Percentiles rank a stretch among this genome's conserved stretches.
Conservation (phyloP, 2,888 invertebrate genomes). For the Chrysodeixis includens region DNA sequence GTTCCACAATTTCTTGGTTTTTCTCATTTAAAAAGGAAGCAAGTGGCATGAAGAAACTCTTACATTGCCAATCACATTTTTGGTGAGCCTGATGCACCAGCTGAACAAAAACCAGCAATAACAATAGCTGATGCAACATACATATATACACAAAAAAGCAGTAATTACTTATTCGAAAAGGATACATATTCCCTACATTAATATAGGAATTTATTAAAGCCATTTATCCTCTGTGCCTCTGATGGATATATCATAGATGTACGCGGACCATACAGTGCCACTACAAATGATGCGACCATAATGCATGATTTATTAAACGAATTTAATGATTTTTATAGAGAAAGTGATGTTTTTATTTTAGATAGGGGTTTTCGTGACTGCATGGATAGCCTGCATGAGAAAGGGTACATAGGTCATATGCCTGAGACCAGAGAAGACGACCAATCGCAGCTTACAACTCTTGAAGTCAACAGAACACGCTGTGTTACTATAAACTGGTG, state of each 20-base stretch:
- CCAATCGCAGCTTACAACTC: constrained; percentile 15
- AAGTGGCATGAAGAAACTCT: constrained; percentile 11
- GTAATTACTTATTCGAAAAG: constrained; percentile 8
- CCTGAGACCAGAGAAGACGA: constrained; percentile 19
- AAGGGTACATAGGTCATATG: constrained; percentile 29
- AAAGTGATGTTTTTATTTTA: constrained; percentile 12
- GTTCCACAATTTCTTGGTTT: constrained; percentile 23
- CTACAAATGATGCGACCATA: constrained; percentile 22
- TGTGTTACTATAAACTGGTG: constrained; percentile 17
- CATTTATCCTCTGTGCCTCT: constrained; percentile 10
- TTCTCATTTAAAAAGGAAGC: constrained; percentile 17
- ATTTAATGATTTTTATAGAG: constrained; percentile 12
- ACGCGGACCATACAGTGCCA: constrained; percentile 18
- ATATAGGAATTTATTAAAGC: constrained; percentile 11
- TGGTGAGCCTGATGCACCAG: constrained; percentile 14
- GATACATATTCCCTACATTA: too few relatives aligned
- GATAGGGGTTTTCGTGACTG: constrained; percentile 19
- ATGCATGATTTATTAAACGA: constrained; percentile 15
- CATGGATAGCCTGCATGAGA: constrained; percentile 17
- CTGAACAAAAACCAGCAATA: constrained; percentile 10
- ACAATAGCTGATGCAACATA: constrained; percentile 8
- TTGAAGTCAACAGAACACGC: constrained; percentile 13
- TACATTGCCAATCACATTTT: constrained; percentile 17
- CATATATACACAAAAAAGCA: neutral
- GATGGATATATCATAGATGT: too few relatives aligned